Conservation (phyloP, 2,113 vertebrate genomes). For the Phocoena sinus region DNA sequence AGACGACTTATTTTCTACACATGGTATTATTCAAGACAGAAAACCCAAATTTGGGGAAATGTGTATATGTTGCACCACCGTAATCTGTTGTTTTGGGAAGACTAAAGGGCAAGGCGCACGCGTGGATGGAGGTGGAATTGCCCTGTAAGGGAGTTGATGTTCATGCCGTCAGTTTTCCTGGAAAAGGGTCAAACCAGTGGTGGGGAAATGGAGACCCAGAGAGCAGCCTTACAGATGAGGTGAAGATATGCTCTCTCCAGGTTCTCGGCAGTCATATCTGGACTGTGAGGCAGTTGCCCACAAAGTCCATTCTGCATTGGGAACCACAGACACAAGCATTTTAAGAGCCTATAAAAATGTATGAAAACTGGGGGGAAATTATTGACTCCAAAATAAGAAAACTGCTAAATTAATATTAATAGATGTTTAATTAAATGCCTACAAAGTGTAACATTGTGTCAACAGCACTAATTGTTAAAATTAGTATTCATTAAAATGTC, state of each 20-base stretch:
- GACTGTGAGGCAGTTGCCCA: background rate
- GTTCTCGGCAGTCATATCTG: background rate
- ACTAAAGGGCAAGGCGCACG: background rate
- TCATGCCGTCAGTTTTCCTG: background rate
- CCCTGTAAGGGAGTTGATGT: background rate
- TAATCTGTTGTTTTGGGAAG: background rate
- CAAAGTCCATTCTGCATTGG: background rate
- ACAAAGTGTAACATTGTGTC: constrained; percentile 37
- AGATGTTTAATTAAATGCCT: constrained; percentile 45
- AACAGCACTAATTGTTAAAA: constrained; percentile 54
- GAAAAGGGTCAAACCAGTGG: background rate
- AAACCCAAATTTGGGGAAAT: background rate
- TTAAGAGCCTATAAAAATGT: background rate
- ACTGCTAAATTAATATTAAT: constrained; percentile 36
- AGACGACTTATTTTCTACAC: background rate
- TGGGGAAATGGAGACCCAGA: background rate
- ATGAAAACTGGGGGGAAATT: background rate
- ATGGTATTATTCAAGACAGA: background rate
- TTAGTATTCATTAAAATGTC: constrained; percentile 55
- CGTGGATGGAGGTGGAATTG: background rate
- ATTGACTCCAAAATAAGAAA: constrained; percentile 39
- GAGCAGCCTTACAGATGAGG: background rate
- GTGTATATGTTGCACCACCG: background rate
- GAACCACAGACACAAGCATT: background rate
- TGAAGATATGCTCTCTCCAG: background rate